Conservation (phyloP, 2,113 vertebrate genomes). For the Psephotus haematonotus region DNA sequence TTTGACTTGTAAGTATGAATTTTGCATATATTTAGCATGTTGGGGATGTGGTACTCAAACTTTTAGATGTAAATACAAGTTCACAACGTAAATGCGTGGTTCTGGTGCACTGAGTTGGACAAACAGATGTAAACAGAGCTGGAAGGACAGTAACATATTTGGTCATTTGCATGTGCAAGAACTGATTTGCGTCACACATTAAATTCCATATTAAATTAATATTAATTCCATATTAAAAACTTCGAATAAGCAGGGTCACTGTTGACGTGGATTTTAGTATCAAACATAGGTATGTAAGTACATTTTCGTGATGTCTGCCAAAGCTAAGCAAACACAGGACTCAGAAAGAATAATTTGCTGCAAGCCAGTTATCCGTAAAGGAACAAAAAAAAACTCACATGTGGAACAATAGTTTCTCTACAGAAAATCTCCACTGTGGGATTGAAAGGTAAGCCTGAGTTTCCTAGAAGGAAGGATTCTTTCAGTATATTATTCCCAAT, state of each 20-base stretch:
- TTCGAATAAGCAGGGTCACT: not conserved
- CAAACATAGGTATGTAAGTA: not conserved
- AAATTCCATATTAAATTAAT: not conserved
- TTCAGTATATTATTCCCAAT: not conserved
- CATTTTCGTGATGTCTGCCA: not conserved
- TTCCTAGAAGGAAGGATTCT: not conserved
- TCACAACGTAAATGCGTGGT: not conserved
- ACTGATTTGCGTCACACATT: not conserved
- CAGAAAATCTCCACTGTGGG: not conserved
- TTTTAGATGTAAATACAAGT: not conserved
- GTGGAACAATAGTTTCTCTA: not conserved
- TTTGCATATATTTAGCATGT: not conserved
- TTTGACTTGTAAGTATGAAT: conserved; percentile 86
- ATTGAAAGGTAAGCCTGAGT: not conserved
- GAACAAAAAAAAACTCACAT: not conserved
- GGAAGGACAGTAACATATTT: not conserved
- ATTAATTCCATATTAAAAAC: not conserved
- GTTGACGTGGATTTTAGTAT: not conserved
- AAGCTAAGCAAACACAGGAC: not conserved
- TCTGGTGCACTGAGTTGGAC: not conserved
- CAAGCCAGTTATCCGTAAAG: not conserved
- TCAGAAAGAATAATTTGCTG: not conserved
- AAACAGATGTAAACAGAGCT: not conserved
- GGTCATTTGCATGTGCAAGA: not conserved
- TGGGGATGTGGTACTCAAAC: not conserved